Percentiles rank a stretch among this genome's conserved stretches.
Conservation (phyloP, 2,888 invertebrate species). For the Drosophila anceps region DNA sequence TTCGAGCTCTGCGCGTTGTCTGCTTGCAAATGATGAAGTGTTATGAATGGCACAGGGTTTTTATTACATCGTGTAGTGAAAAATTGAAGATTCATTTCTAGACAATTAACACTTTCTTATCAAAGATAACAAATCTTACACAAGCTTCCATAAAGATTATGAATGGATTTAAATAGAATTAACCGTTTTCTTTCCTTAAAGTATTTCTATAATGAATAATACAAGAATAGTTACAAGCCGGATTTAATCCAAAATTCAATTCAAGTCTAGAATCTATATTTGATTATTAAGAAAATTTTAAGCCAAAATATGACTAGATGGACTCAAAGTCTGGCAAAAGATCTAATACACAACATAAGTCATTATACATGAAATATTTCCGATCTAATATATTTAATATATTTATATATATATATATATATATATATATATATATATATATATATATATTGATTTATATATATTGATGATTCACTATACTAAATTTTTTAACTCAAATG, state of each 20-base stretch:
- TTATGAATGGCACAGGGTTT: conserved; percentile 13
- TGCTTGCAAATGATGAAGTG: conserved; percentile 24
- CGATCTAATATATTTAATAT: no score
- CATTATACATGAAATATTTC: no score
- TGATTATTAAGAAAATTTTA: not conserved
- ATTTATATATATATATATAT: no score
- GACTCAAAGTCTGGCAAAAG: not conserved
- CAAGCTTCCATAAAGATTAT: conserved; percentile 27
- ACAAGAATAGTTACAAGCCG: not conserved
- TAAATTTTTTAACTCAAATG: no score
- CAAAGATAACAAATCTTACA: conserved; percentile 32
- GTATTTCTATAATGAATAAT: not conserved
- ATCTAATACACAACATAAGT: not conserved
- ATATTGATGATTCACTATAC: no score
- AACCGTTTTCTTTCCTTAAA: conserved; percentile 3
- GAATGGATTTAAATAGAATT: conserved; percentile 8
- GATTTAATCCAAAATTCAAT: not conserved
- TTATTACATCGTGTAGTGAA: conserved; percentile 27
- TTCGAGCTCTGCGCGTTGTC: conserved; percentile 7
- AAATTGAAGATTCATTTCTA: conserved; percentile 39
- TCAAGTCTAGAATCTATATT: not conserved
- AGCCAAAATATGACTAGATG: not conserved
- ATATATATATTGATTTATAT: no score
- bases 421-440: no score
- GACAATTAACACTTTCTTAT: conserved; percentile 33